Conservation (phyloP, 2,797 vertebrate genomes). For the Melopsittacus undulatus region DNA sequence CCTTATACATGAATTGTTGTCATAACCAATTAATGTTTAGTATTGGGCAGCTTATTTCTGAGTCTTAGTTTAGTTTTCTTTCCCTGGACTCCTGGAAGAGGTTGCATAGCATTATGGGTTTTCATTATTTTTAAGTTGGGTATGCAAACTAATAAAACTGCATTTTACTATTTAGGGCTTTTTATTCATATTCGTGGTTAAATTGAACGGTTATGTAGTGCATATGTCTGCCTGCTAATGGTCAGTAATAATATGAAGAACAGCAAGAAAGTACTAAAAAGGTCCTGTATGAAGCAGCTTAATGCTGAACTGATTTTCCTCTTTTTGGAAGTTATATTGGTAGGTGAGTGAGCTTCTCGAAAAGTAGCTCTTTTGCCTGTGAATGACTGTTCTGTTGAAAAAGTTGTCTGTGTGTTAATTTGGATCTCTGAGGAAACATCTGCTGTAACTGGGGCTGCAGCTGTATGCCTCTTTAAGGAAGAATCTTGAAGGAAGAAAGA, state of each 20-base stretch:
- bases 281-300: not conserved
- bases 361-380: not conserved
- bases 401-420: not conserved
- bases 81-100: not conserved
- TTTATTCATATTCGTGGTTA: not conserved
- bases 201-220: not conserved
- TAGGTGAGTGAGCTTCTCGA: not conserved
- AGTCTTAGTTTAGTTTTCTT: not conserved
- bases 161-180: not conserved
- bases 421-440: not conserved
- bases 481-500: not conserved
- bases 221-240: not conserved
- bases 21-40: not conserved
- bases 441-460: not conserved
- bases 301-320: not conserved
- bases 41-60: not conserved
- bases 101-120: not conserved
- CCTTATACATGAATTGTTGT: not conserved
- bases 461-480: not conserved
- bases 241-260: not conserved
- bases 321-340: not conserved
- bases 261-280: not conserved
- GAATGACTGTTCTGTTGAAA: not conserved
- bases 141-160: not conserved
- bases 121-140: not conserved